Percentiles rank a stretch among this genome's conserved stretches.
phyloP scores from a whole-genome alignment of 2,797 vertebrate species.

The Tokudaia muenninki region DNA sequence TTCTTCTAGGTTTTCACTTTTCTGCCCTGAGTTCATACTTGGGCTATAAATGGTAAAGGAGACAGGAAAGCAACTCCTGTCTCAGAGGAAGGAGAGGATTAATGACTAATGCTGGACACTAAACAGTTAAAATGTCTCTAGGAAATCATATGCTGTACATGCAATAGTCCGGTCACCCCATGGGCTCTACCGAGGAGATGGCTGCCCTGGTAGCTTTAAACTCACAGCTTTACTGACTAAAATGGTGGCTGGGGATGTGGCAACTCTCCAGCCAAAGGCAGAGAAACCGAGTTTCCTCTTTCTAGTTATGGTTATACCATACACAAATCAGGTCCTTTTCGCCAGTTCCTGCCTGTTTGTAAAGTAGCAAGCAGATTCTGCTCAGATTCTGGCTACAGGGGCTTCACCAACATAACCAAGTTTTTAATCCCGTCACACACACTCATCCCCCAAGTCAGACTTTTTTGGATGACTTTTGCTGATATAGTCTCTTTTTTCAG shows the following conservation, averaged over 20 bases:
- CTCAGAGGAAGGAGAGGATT: neutral
- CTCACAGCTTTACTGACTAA: neutral
- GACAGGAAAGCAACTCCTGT: neutral
- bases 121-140: neutral
- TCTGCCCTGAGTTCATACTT: too few species aligned
- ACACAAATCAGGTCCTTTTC: neutral
- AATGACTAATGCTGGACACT: neutral
- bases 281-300: neutral
- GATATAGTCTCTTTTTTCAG: neutral
- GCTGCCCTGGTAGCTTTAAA: neutral
- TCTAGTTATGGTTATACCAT: neutral
- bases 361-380: neutral
- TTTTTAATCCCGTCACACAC: neutral
- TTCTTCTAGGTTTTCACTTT: too few species aligned
- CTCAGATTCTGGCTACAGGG: neutral
- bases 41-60: neutral
- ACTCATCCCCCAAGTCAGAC: neutral
- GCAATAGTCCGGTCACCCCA: neutral
- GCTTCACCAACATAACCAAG: neutral
- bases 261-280: neutral
- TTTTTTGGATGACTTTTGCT: neutral
- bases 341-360: neutral
- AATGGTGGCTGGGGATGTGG: neutral
- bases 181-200: accelerated
- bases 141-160: neutral